Conservation (phyloP, 1,140 invertebrate genomes). For the Heterodera schachtii region DNA sequence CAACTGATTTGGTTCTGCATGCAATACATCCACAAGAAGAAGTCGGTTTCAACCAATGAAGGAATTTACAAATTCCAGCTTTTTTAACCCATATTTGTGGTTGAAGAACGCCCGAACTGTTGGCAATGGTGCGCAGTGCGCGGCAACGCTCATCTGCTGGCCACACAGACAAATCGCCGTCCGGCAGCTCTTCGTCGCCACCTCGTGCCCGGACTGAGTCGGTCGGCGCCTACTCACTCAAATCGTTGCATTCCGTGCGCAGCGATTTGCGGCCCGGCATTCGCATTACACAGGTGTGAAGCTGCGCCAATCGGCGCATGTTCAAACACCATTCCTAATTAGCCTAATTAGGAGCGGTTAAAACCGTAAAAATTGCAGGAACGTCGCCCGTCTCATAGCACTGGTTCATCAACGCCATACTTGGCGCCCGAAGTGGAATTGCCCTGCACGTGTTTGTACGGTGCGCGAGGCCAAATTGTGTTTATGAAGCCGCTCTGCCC, state of each 20-base stretch:
- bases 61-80: no score
- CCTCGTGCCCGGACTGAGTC: not conserved
- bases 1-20: conserved; percentile 40
- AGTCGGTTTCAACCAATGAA: not conserved
- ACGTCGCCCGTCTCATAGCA: conserved; percentile 5
- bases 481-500: conserved; percentile 64
- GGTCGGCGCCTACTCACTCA: conserved; percentile 21
- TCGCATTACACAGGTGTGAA: not conserved
- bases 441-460: conserved; percentile 61
- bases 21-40: conserved; percentile 29
- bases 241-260: conserved; percentile 8
- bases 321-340: no score
- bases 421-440: conserved; percentile 59
- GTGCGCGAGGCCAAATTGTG: conserved; percentile 52
- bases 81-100: not conserved
- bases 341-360: not conserved
- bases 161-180: conserved; percentile 13
- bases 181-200: not conserved
- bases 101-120: not conserved
- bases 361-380: not conserved
- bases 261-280: conserved; percentile 9
- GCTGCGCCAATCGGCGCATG: not conserved
- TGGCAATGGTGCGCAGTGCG: not conserved
- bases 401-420: conserved; percentile 36
- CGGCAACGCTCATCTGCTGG: not conserved